Percentiles rank a stretch among this genome's conserved stretches.
Evolutionary conservation across 2,888 invertebrate genomes (phyloP).

Genomic region (Biston betularia): DNA sequence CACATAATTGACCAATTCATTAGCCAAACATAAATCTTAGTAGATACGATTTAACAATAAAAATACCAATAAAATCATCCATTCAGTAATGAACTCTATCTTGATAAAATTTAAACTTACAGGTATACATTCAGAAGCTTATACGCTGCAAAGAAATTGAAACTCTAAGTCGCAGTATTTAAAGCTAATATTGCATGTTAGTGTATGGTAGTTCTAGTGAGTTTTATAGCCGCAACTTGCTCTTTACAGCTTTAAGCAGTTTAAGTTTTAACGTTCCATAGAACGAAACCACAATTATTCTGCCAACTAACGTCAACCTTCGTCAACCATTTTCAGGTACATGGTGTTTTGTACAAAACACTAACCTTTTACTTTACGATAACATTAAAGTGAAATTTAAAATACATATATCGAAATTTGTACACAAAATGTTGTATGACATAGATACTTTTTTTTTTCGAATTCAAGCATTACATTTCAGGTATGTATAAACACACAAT

Average conservation of each 20-base stretch:
- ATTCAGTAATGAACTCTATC: constrained; percentile 24
- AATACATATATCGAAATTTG: not conserved
- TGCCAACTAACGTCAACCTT: constrained; percentile 20
- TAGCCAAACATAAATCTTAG: constrained; percentile 23
- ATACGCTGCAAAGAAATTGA: not conserved
- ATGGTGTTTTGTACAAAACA: constrained; percentile 26
- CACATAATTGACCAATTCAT: constrained; percentile 10
- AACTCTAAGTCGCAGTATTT: not conserved
- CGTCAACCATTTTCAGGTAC: constrained; percentile 27
- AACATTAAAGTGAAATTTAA: not conserved
- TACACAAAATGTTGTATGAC: not conserved
- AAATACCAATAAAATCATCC: constrained; percentile 28
- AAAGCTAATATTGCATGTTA: constrained; percentile 13
- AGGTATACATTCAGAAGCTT: constrained; percentile 9
- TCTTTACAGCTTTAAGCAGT: constrained; percentile 42
- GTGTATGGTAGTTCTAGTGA: constrained; percentile 28
- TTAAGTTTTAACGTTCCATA: constrained; percentile 38
- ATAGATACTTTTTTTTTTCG: too few relatives aligned
- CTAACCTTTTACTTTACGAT: not conserved
- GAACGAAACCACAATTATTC: constrained; percentile 41
- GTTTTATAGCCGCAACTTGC: constrained; percentile 27
- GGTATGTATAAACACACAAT: too few relatives aligned
- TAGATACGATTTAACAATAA: constrained; percentile 26
- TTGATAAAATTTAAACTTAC: constrained; percentile 24
- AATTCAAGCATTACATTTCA: too few relatives aligned